phyloP scores from a whole-genome alignment of 1,140 invertebrate genomes.

The Ceratina calcarata region DNA sequence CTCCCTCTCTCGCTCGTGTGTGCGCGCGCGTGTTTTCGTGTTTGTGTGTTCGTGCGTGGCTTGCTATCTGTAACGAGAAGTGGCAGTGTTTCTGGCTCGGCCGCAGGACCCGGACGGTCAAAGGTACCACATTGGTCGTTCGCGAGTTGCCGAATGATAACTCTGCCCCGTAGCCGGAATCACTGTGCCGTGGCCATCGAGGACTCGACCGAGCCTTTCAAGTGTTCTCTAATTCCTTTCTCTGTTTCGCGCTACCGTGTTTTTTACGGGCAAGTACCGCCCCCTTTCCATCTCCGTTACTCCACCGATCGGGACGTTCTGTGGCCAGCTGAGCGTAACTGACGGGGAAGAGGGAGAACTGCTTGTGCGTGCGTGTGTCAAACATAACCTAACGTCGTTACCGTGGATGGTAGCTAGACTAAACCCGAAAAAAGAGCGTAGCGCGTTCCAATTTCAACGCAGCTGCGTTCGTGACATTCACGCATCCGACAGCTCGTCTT shows the following conservation, averaged over 20 bases:
- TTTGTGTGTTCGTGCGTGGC: conserved; percentile 40
- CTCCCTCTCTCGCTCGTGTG: conserved; percentile 28
- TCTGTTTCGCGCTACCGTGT: conserved; percentile 40
- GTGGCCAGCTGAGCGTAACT: conserved; percentile 55
- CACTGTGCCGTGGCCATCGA: conserved; percentile 20
- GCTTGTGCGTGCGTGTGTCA: conserved; percentile 49
- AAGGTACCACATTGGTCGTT: conserved; percentile 9
- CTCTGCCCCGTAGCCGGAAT: conserved; percentile 29
- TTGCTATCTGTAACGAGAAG: conserved; percentile 32
- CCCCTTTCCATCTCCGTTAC: conserved; percentile 17
- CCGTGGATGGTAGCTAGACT: conserved; percentile 9
- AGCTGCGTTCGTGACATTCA: too few species aligned
- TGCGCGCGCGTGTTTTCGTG: conserved; percentile 38
- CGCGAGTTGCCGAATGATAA: conserved; percentile 7
- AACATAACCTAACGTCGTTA: conserved; percentile 58
- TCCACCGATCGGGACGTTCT: conserved; percentile 22
- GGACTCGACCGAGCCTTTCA: conserved; percentile 34
- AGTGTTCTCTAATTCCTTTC: conserved; percentile 40
- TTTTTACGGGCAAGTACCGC: conserved; percentile 43
- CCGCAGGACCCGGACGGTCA: conserved; percentile 34
- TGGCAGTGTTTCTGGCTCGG: conserved; percentile 44
- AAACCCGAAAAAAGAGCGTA: conserved; percentile 6
- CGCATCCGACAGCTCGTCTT: neutral
- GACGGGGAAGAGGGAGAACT: conserved; percentile 52
- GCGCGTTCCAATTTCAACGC: neutral